Conservation (phyloP, 2,113 vertebrate species). For the Eulacestoma nigropectus region DNA sequence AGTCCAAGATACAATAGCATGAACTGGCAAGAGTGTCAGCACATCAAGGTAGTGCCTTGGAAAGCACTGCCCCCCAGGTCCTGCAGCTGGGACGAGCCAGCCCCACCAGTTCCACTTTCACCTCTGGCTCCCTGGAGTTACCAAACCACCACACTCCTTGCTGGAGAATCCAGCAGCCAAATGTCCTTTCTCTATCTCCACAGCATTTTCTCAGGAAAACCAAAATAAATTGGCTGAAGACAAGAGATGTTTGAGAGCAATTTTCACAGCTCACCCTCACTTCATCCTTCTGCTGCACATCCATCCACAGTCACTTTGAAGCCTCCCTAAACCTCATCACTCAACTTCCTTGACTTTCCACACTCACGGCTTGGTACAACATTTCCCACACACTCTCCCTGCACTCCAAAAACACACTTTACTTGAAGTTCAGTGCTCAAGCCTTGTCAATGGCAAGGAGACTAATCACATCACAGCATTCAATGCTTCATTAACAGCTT, state of each 20-base stretch:
- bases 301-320: conserved; percentile 9
- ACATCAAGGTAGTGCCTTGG: not conserved
- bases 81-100: not conserved
- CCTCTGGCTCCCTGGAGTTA: rapidly evolving
- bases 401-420: not conserved
- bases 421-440: not conserved
- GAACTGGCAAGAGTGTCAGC: not conserved
- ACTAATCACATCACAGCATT: not conserved
- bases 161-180: not conserved
- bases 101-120: not conserved
- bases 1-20: not conserved
- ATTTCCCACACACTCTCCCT: not conserved
- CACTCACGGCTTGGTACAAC: not conserved
- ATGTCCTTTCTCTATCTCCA: not conserved
- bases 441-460: not conserved
- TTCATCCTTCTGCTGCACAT: not conserved
- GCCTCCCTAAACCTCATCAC: not conserved
- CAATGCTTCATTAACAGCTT: not conserved
- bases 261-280: not conserved
- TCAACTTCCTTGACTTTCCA: not conserved
- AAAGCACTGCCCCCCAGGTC: not conserved
- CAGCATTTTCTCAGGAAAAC: not conserved
- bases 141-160: not conserved
- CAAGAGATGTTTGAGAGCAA: not conserved
- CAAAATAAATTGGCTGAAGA: not conserved